These are phyloP conservation scores for Dinocampus coccinellae DNA, from an alignment of 2,888 invertebrate genomes.

Conservation along the genomic window DNA sequence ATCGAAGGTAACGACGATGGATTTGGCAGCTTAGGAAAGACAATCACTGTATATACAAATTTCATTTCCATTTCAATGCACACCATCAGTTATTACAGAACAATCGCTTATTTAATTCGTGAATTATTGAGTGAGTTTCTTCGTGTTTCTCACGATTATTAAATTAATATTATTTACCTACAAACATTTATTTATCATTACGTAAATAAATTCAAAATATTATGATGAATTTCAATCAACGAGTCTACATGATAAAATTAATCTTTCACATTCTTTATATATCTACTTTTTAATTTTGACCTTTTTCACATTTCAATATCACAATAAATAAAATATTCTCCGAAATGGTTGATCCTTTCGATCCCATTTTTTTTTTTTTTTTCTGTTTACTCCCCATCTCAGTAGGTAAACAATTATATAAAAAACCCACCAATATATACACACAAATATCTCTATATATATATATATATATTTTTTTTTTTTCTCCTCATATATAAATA, in stretches of 20 bases:
- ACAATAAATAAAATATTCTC: not conserved
- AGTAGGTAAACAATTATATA: too few relatives aligned
- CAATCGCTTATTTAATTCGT: not conserved
- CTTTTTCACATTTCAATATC: not conserved
- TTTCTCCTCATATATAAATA: slow-evolving; percentile 15
- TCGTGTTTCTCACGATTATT: slow-evolving; percentile 37
- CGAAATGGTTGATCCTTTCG: not conserved
- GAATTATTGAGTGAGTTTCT: slow-evolving; percentile 25
- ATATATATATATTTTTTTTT: too few relatives aligned
- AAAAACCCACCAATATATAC: too few relatives aligned
- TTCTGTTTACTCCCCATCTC: too few relatives aligned
- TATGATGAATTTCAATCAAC: not conserved
- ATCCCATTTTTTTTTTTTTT: slow-evolving; percentile 16
- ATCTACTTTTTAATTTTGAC: not conserved
- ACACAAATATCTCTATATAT: too few relatives aligned
- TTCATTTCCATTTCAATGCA: slow-evolving; percentile 35
- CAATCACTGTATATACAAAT: slow-evolving; percentile 30
- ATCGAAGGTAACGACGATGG: not conserved
- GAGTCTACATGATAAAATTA: not conserved
- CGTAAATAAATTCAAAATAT: not conserved
- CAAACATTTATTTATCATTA: not conserved
- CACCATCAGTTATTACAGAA: slow-evolving; percentile 16
- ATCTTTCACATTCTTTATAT: too few relatives aligned
- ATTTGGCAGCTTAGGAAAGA: slow-evolving; percentile 32
- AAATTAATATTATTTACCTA: not conserved